Percentiles rank a stretch among this genome's conserved stretches.
phyloP scores from a whole-genome alignment of 2,797 vertebrate species.

The Argya squamiceps region DNA sequence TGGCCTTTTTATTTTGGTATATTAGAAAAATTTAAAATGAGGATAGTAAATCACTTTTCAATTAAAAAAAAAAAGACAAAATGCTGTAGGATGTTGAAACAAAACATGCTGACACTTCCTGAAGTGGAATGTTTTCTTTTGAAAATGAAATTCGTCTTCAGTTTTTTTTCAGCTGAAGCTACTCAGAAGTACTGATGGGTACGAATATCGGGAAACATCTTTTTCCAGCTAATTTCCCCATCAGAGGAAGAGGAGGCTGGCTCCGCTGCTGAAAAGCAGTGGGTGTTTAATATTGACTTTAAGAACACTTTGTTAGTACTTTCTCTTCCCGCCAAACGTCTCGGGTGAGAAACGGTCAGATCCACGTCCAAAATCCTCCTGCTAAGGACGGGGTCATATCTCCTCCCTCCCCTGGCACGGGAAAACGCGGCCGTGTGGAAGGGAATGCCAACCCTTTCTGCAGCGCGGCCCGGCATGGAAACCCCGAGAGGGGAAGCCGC shows the following conservation, averaged over 20 bases:
- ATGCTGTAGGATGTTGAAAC: background rate
- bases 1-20: background rate
- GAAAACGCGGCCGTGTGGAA: accelerated
- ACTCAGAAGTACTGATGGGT: background rate
- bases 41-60: background rate
- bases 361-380: background rate
- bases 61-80: background rate
- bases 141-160: background rate
- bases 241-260: background rate
- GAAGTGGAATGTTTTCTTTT: background rate
- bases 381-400: background rate
- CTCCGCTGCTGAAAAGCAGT: too few relatives aligned
- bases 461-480: background rate
- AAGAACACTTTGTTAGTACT: background rate
- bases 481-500: too few relatives aligned
- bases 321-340: background rate
- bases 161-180: background rate
- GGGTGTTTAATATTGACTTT: background rate
- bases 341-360: background rate
- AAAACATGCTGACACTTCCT: background rate
- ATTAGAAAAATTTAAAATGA: background rate
- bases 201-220: background rate
- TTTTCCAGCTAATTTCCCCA: background rate
- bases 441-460: too few relatives aligned
- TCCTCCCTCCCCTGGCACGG: background rate